Evolutionary conservation across 1,140 invertebrate genomes (phyloP), one percentile per base, ranked within the genome.

Genomic region (Drosophila virilis): DNA sequence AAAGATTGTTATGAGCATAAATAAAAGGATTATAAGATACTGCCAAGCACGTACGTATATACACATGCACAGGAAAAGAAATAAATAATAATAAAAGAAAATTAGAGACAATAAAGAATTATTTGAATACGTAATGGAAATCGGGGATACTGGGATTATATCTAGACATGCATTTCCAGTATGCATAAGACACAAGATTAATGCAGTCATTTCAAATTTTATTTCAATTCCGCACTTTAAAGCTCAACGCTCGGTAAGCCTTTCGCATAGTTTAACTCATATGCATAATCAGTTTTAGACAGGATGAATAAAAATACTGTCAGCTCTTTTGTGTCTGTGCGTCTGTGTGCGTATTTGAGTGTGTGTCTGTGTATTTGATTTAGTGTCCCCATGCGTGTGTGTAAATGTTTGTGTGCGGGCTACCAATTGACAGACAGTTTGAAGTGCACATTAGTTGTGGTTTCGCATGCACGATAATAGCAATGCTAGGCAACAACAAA

Each of bases 381-480:
- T 59, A 59, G 57, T 45, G 42, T 22, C 9, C 22, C 32, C 10
- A 1, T 40, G 38, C 38, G 10, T 17, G 8, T 46, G 48, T 52
- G 48, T 46, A 32, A 38, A 32, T 62, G 42, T 68, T 15, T 45
- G 40, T 57, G 55, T 70, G 72, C 10, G 42, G 54, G 43, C 62
- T 73, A 59, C 55, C 74, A 86, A 81, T 85, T 85, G 69, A 85
- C 70, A 85, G 81, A 64, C 81, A 77, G 73, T 77, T 81, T 78
- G 69, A 70, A 74, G 60, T 77, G 74, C 65, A 81, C 75, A 86
- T 86, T 86, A 85, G 82, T 86, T 86, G 82, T 60, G 82, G 78
- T 82, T 86, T 69, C 57, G 32, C 69, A 71, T 74, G 69, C 74
- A 71, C 62, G 75, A 85, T 85, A 74, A 80, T 70, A 76, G 72